Conservation (phyloP, 1,140 invertebrate species). For the Rhynchophorus ferrugineus region DNA sequence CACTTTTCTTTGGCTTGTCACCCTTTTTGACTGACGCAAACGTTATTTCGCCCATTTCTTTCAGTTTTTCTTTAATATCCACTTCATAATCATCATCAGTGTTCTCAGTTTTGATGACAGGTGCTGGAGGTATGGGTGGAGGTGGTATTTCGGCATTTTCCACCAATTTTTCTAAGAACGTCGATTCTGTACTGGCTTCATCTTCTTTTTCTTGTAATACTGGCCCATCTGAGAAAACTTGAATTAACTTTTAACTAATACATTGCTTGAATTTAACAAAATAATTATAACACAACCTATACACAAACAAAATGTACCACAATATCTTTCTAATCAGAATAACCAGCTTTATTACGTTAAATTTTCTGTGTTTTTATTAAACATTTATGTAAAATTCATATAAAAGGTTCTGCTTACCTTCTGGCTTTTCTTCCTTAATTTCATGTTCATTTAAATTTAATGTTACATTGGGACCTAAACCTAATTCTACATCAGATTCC, state of each 20-base stretch:
- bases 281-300: no score
- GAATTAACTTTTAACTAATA: no score
- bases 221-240: no score
- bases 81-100: slow-evolving; percentile 36
- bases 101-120: slow-evolving; percentile 13
- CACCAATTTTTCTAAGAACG: slow-evolving; percentile 33
- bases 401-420: background rate
- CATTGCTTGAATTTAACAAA: no score
- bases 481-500: slow-evolving; percentile 33
- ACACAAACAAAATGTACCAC: no score
- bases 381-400: background rate
- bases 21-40: slow-evolving; percentile 39
- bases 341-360: no score
- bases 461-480: slow-evolving; percentile 16
- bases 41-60: slow-evolving; percentile 51
- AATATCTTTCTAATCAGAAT: no score
- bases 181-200: slow-evolving; percentile 17
- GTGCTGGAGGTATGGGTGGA: slow-evolving; percentile 11
- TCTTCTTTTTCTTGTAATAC: slow-evolving; percentile 23
- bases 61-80: slow-evolving; percentile 50
- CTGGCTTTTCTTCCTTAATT: slow-evolving; percentile 7
- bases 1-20: slow-evolving; percentile 36
- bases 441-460: slow-evolving; percentile 8
- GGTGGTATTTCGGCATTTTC: slow-evolving; percentile 24
- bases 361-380: no score